Base-by-base conservation (phyloP, 2,113 vertebrate species). In the Cheilinus undulatus region DNA sequence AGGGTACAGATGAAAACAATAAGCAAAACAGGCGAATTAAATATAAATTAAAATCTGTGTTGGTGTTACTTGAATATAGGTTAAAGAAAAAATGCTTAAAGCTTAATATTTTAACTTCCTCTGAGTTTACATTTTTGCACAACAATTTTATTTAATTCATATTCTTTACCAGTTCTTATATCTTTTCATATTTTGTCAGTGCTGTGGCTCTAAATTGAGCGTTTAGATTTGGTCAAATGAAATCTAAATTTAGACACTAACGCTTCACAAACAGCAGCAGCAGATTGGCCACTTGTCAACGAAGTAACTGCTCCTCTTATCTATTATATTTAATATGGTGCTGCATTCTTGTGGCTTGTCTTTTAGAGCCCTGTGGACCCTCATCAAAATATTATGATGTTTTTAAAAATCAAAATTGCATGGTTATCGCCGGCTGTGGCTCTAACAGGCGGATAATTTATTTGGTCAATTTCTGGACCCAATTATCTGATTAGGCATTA, bases 401-500 rank as follows among this genome's bases (percentile, higher is more conserved):
- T 66, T 82, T 78, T 60, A 68, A 76, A 42, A 85, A 80, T 83
- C 59, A 27, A 77, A 87, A 79, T 60, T 62, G 54, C 46, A 72
- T 32, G 43, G 69, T 84, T 85, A 82, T 85, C 72, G 69, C 49
- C 17, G 1, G 53, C 78, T 68, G 46, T 75, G 73, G 79, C 72
- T 67, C 53, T 46, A 40, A 76, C 57, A 78, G 28, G 59, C n/a
- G 12, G 40, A 46, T 62, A 56, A 82, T 81, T 82, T 24, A 12
- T 86, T 82, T 66, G 26, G 60, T 46, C 61, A 10, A 24, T 75
- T 78, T 68, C 64, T 62, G 76, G 36, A 83, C 50, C 48, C 66
- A 82, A 72, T 88, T 78, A 92, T 83, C 80, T 68, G 62, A 85
- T 83, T 71, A 73, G 51, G 60, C 56, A 59, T 81, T 67, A 36